Evolutionary conservation across 2,113 vertebrate species (phyloP), one percentile per base, ranked within the genome.

Genomic region (Callionymus lyra): DNA sequence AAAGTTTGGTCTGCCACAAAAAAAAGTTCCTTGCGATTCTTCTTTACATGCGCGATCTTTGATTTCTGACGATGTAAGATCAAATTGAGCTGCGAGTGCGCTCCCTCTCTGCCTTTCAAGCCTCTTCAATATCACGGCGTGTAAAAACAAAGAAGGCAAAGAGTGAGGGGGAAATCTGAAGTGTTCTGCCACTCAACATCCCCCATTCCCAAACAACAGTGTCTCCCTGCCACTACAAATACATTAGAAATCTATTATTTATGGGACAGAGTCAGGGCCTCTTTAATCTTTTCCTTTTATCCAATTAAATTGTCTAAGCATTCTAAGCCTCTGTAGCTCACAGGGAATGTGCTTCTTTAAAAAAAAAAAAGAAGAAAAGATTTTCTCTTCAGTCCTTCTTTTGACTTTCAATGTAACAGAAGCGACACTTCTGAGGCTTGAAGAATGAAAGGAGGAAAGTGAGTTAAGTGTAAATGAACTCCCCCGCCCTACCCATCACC

Each of bases 281-380:
- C 82, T 87, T 85, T 86, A 84, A 86, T 86, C 83, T 84, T 82
- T 79, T 72, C 73, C 81, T 84, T 87, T 87, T 85, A 85, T 85
- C 81, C 83, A 86, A 84, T 85, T 86, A 87, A 83, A 84, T 74
- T 82, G 83, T 82, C 80, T 83, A 84, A 87, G 79, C 72, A 80
- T 75, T 66, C 75, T 59, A 59, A 78, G 74, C 56, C 80, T 81
- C 70, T 62, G 31, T 59, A 58, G 73, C 77, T 82, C 69, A 66
- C 64, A 68, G 77, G 69, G 65, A 77, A 77, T 60, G 65, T 50
- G 53, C 69, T 63, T 60, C 47, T 63, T 63, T 45, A 35, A 52
- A 61, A 69, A 35, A 27, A 45, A 42, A 58, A 51, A 79, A 76
- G 50, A 75, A 77, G 64, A 80, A 76, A 76, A 78, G 66, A 70